These are phyloP conservation scores for Euplagia quadripunctaria DNA, from an alignment of 2,888 invertebrate genomes.

Conservation along the genomic window DNA sequence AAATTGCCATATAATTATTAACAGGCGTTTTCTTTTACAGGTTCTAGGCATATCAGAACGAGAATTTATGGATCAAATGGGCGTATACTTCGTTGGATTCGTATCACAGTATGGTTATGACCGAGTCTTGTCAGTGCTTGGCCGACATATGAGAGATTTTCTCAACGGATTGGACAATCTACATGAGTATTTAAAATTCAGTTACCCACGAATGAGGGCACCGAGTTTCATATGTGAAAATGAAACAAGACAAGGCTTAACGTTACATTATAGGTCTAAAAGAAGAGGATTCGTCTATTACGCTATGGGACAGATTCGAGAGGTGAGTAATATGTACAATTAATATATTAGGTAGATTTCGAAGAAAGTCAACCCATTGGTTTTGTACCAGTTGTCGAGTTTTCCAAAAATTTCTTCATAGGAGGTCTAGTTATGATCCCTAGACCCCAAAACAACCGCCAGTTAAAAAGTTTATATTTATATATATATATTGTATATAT, in stretches of 20 bases:
- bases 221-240: constrained; percentile 99
- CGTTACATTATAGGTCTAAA: constrained; percentile 97
- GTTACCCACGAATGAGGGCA: constrained; percentile 95
- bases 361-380: no score
- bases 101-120: constrained; percentile 98
- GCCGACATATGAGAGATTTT: constrained; percentile 98
- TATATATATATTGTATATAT: no score
- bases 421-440: no score
- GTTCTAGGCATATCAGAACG: constrained; percentile 94
- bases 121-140: constrained; percentile 95
- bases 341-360: no score
- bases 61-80: constrained; percentile 98
- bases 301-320: constrained; percentile 98
- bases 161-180: constrained; percentile 98
- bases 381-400: no score
- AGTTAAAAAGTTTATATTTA: no score
- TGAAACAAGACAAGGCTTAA: constrained; percentile 96
- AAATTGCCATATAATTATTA: constrained; percentile 21
- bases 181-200: constrained; percentile 98
- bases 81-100: constrained; percentile 97
- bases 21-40: constrained; percentile 77
- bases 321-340: constrained; percentile 80
- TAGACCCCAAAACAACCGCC: no score
- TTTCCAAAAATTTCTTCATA: no score
- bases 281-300: constrained; percentile 98